Base-by-base conservation (phyloP, 2,797 vertebrate species). In the Sebastes matsubarae region DNA sequence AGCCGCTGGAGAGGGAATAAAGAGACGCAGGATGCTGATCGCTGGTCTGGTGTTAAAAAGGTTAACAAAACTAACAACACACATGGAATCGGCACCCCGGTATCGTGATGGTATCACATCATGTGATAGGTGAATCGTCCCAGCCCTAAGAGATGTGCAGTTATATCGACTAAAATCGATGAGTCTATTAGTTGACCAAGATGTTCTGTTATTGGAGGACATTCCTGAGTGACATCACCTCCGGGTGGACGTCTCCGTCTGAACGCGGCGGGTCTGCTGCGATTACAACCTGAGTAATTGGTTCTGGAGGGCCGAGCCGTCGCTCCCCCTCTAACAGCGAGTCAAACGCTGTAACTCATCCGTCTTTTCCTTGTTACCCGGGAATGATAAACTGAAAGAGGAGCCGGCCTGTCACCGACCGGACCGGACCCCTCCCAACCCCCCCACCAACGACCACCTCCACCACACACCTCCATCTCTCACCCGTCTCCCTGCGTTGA, bases 281-380 rank as follows among this genome's bases (percentile, higher is more conserved):
- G 68, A 81, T 84, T 77, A 76, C 77, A 73, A 12, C 42, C 1
- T 72, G 88, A 88, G 42, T 81, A 14, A 86, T 61, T 75, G 82
- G 63, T 79, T 83, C 27, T 83, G 81, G 77, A 88, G 68, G 72
- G 63, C 13, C 3, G 84, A 68, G 70, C 27, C 3, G 38, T 68
- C 66, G 20, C 8, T 42, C 57, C 25, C 20, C 57, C 61, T 8
- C 57, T 3, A 77, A 81, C 75, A 82, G 72, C 72, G 5, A 81
- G 59, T 83, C 81, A 75, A 79, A 80, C 76, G 24, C 72, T 57
- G 80, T 85, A 74, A 83, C 72, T 87, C 88, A 84, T 87, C 78
- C 81, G 20, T 58, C 82, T 72, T 83, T 80, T 87, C 86, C 87
- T 83, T 86, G 78, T 88, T 91, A 89, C 63, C 63, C 16, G 0